Evolutionary conservation across 2,113 vertebrate species (phyloP), one percentile per base, ranked within the genome.

Genomic region (Hiodon alosoides): DNA sequence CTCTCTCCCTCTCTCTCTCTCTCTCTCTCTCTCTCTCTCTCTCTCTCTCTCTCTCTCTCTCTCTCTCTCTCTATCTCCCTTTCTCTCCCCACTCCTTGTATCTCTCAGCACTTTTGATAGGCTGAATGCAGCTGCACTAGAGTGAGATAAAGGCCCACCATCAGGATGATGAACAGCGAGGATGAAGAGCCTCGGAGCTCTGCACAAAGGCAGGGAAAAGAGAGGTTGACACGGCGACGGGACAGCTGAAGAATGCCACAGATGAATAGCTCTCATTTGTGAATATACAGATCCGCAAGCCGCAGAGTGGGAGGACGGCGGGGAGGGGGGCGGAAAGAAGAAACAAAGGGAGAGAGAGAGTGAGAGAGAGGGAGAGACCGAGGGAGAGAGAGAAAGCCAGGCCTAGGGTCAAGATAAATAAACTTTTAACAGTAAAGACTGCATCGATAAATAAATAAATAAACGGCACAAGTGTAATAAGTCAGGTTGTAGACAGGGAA

Each of bases 191-290:
- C 91, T 92, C 91, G 87, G 84, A 90, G 91, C 93, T 82, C 90
- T 89, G 91, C 93, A 95, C 93, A 95, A 95, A 95, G 90, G 93
- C 91, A 87, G 86, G 90, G 91, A 92, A 90, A 47, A 92, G 91
- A 88, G 86, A 86, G 82, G 91, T 90, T 91, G 92, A 89, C 89
- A 89, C 84, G 86, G 89, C 85, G 87, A 87, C 74, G 74, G 89
- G 93, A 94, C 92, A 94, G 93, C 92, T 92, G 91, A 94, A 94
- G 93, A 93, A 94, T 93, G 92, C 91, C 75, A 70, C 89, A 88
- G 90, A 94, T 95, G 93, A 95, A 94, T 94, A 92, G 93, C 92
- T 90, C 91, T 95, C 93, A 93, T 95, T 95, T 93, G 94, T 91
- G 93, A 93, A 94, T 93, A 95, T 93, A 95, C 92, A 95, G 92